Base-by-base conservation (phyloP, 2,888 invertebrate genomes). In the Zaprionus obscuricornis region DNA sequence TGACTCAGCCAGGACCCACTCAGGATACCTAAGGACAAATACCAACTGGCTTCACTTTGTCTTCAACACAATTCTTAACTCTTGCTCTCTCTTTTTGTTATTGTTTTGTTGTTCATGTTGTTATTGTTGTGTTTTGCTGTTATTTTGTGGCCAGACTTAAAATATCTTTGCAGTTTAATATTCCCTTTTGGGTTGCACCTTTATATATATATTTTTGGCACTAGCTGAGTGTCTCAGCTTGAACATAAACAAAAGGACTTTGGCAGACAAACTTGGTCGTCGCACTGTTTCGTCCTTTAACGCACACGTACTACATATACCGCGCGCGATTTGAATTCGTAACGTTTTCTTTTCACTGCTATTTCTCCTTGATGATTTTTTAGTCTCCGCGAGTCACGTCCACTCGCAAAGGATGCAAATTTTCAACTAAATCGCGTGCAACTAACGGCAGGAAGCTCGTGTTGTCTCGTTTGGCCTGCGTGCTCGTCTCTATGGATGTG, bases 381-480 rank as follows among this genome's bases (percentile, higher is more conserved):
- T 17, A 10, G 6, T 63, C 26, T 6, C 5, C 29, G 60, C 68
- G 62, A 56, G 66, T 63, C 77, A 83, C 81, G 81, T 82, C 81
- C 74, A 57, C 64, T 52, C 68, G 66, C 66, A 57, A 66, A 74
- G 81, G 75, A 82, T 81, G 81, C 77, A 77, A 81, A 83, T 82
- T 77, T 74, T 73, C 73, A 47, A 81, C 81, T 82, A 55, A 82
- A 63, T 47, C 60, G 77, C 64, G 36, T 58, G 49, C 74, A 59
- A 52, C 63, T 36, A 55, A 34, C 45, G 46, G n/a, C 66, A 57
- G 67, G 67, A 68, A 64, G 52, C 62, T 59, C 58, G 62, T 59
- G 57, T 17, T 34, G 7, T 36, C 49, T 52, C 62, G 56, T 46
- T 40, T 37, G 13, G 27, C 4, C 31, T 55, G 60, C 10, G 5